These are phyloP conservation scores for Tapirus indicus DNA, from an alignment of 2,797 vertebrate species.

Conservation along the genomic window DNA sequence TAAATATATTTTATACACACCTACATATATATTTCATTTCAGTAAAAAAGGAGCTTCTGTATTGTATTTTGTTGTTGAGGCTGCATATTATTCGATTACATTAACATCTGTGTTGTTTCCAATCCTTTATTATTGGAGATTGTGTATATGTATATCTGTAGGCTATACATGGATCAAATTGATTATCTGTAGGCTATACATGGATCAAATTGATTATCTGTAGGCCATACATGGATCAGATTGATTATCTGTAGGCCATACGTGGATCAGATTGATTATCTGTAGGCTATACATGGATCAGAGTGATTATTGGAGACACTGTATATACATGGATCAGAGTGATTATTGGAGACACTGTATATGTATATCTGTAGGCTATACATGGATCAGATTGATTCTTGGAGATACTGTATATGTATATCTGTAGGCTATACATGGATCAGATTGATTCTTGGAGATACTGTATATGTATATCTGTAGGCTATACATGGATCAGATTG, in stretches of 20 bases:
- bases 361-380: neutral
- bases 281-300: neutral
- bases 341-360: too few relatives aligned
- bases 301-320: neutral
- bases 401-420: neutral
- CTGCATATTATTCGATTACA: neutral
- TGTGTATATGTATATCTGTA: neutral
- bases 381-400: neutral
- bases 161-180: neutral
- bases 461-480: neutral
- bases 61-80: neutral
- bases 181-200: neutral
- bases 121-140: neutral
- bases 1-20: neutral
- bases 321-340: neutral
- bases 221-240: too few relatives aligned
- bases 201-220: neutral
- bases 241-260: neutral
- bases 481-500: neutral
- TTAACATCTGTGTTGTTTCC: neutral
- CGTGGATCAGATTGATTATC: neutral
- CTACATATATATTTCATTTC: neutral
- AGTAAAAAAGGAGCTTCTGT: neutral
- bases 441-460: neutral
- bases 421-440: neutral